Base-by-base conservation (phyloP, 2,113 vertebrate genomes). In the Gopherus evgoodei region DNA sequence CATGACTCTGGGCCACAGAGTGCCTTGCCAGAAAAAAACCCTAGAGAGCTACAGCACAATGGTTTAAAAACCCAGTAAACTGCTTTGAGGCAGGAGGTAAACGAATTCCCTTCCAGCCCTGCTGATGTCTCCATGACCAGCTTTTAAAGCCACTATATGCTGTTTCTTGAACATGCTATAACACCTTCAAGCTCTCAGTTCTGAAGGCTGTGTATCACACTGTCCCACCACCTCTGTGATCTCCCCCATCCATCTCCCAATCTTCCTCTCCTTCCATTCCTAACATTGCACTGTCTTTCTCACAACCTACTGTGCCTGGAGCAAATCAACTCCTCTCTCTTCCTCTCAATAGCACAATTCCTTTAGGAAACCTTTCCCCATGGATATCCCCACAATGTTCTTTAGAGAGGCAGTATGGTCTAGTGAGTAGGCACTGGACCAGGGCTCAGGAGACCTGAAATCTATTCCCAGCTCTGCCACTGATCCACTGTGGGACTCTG, bases 351-450 rank as follows among this genome's bases (percentile, higher is more conserved):
- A 69, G 65, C 65, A 69, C 16, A n/a, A 69, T 21, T 38, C 35
- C 9, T 31, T 53, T 24, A 57, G 29, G 22, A 11, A 1, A 0
- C 31, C 16, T 8, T 11, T 21, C 12, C 16, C 11, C 6, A 21
- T 19, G 13, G 16, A 29, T 44, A 44, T 25, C 76, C 81, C 9
- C 47, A 57, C 81, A 72, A 10, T 0, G 0, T 7, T 56, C 27
- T 31, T 0, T 1, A 27, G 38, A 16, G 49, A 53, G 25, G 57
- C 3, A 1, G 0, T 0, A 31, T 5, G 54, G 22, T 10, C 2
- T 50, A 80, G 25, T 49, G 25, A 50, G 29, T 14, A 80, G 42
- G 72, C 56, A 59, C 1, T 69, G 35, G 14, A 16, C 1, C 24
- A 9, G 47, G 12, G 21, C 57, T 49, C 0, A 0, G 52, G 35